Evolutionary conservation across 2,113 vertebrate genomes (phyloP).

Genomic region (Psittacula cyanocephala): DNA sequence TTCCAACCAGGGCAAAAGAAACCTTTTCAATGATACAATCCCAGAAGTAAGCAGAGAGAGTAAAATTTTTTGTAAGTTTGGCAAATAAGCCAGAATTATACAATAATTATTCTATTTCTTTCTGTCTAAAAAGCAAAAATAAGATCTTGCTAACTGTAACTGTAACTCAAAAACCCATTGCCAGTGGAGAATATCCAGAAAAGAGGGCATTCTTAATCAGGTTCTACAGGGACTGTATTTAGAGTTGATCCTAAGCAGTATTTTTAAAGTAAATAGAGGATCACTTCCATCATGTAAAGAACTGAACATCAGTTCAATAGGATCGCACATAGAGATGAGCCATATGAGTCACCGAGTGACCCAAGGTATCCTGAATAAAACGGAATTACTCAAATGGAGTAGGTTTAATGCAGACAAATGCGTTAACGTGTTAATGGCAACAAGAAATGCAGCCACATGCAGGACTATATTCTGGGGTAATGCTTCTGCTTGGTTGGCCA

Average conservation of each 20-base stretch:
- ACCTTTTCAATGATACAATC: not conserved
- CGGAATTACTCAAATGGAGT: not conserved
- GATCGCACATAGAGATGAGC: not conserved
- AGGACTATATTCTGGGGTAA: not conserved
- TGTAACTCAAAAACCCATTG: not conserved
- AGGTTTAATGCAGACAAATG: not conserved
- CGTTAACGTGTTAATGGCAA: not conserved
- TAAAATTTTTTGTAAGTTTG: not conserved
- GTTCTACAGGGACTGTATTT: not conserved
- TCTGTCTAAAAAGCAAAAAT: not conserved
- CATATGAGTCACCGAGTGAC: not conserved
- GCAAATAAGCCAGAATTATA: not conserved
- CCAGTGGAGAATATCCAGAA: not conserved
- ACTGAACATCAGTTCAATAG: not conserved
- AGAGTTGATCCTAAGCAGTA: not conserved
- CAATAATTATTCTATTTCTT: not conserved
- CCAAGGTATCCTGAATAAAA: not conserved
- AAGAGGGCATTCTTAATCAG: not conserved
- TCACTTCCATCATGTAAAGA: not conserved
- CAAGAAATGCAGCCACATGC: not conserved
- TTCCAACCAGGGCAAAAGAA: not conserved
- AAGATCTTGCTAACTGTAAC: not conserved
- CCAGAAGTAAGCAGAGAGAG: not conserved
- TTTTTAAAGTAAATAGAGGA: constrained; percentile 1
- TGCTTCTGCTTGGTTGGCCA: not conserved